Conservation (phyloP, 2,797 vertebrate genomes). For the Gallinago nigripennis region DNA sequence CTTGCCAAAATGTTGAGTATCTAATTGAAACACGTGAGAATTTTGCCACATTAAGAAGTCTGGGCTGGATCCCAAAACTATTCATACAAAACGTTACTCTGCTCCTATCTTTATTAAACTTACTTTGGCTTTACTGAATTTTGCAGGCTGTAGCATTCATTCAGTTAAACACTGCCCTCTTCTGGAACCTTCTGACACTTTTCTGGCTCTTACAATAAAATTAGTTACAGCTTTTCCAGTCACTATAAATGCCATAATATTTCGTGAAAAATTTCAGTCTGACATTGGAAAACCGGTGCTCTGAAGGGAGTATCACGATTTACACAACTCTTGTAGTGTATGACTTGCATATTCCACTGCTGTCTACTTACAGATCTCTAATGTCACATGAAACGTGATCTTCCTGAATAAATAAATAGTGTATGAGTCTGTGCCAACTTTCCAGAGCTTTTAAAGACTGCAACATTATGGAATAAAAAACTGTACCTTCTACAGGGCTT, state of each 20-base stretch:
- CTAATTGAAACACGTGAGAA: background rate
- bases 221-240: background rate
- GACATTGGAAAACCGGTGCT: accelerated
- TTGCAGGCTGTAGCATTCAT: background rate
- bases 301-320: background rate
- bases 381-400: background rate
- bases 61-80: background rate
- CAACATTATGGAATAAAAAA: background rate
- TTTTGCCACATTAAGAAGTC: background rate
- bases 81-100: background rate
- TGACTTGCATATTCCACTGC: background rate
- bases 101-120: background rate
- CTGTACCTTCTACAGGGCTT: conserved; percentile 62
- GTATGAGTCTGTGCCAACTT: background rate
- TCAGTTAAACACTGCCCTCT: conserved; percentile 65
- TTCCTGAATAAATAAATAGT: background rate
- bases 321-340: background rate
- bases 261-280: background rate
- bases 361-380: background rate
- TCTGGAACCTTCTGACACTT: conserved; percentile 14
- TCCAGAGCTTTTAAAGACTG: background rate
- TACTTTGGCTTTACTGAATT: background rate
- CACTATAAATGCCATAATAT: accelerated
- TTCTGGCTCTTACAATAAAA: background rate
- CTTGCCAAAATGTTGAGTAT: background rate